Evolutionary conservation across 2,888 invertebrate genomes (phyloP).

Genomic region (Pseudolycoriella hygida): DNA sequence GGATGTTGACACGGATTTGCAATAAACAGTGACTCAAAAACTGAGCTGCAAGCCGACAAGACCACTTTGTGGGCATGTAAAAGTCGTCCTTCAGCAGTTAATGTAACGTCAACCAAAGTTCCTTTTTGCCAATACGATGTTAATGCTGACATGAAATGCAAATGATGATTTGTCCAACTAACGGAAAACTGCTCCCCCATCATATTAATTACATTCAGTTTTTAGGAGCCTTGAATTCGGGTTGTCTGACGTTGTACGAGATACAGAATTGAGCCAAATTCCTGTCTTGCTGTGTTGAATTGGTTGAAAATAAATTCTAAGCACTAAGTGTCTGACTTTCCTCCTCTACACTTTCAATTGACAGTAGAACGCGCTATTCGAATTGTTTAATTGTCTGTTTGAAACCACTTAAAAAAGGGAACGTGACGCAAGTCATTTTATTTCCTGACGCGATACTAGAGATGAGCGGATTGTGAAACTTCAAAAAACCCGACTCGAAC

Average conservation of each 20-base stretch:
- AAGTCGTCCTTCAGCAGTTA: constrained; percentile 80
- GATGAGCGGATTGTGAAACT: too few relatives aligned
- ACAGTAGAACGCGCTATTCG: too few relatives aligned
- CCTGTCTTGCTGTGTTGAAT: background rate
- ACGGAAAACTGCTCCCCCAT: constrained; percentile 61
- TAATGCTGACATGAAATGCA: constrained; percentile 80
- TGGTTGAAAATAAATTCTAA: background rate
- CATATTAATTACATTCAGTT: constrained; percentile 31
- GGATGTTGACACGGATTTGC: constrained; percentile 79
- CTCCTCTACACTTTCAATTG: too few relatives aligned
- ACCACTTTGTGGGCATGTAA: constrained; percentile 81
- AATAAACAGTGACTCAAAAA: constrained; percentile 75
- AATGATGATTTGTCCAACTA: constrained; percentile 87
- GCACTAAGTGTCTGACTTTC: too few relatives aligned
- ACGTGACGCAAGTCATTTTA: too few relatives aligned
- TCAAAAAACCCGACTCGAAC: too few relatives aligned
- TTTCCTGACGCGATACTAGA: too few relatives aligned
- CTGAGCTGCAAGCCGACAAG: constrained; percentile 80
- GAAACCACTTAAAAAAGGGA: too few relatives aligned
- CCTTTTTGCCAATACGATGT: constrained; percentile 67
- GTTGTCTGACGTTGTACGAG: constrained; percentile 24
- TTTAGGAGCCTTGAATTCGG: constrained; percentile 26
- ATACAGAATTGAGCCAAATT: too few relatives aligned
- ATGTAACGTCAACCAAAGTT: constrained; percentile 72
- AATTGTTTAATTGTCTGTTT: too few relatives aligned